Percentiles rank a stretch among this genome's conserved stretches.
phyloP scores from a whole-genome alignment of 2,113 vertebrate genomes.

The Mirza zaza region DNA sequence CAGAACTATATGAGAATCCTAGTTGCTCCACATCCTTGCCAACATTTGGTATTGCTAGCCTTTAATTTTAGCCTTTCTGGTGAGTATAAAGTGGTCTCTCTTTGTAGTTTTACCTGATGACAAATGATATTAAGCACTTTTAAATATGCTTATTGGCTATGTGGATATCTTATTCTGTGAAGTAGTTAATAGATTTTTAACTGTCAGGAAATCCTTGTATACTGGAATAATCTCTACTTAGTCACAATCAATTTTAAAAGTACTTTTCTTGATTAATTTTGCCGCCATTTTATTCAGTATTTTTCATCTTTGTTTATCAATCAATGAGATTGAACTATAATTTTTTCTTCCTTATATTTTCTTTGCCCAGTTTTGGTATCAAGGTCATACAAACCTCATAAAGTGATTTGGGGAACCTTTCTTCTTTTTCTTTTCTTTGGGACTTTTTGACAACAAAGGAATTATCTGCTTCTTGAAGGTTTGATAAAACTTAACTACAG shows the following conservation, averaged over 20 bases:
- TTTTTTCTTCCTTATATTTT: background rate
- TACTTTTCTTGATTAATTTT: background rate
- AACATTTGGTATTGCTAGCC: background rate
- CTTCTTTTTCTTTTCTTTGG: background rate
- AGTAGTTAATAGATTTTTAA: background rate
- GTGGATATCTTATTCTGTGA: constrained; percentile 2
- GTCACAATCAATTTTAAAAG: background rate
- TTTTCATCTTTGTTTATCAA: background rate
- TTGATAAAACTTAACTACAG: background rate
- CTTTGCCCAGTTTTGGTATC: background rate
- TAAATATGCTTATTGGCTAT: background rate
- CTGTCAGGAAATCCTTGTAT: background rate
- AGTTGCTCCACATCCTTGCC: background rate
- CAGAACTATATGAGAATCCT: background rate
- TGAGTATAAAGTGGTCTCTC: background rate
- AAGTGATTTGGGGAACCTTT: background rate
- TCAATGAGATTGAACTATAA: background rate
- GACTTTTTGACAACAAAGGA: background rate
- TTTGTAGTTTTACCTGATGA: background rate
- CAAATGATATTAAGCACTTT: background rate
- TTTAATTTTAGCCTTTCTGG: background rate
- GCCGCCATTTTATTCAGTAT: background rate
- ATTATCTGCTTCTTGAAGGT: background rate
- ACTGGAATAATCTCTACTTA: background rate
- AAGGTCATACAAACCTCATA: background rate